Conservation (phyloP, 37 sponge, comb jelly and placozoan genomes). For the Eunapius fragilis region DNA sequence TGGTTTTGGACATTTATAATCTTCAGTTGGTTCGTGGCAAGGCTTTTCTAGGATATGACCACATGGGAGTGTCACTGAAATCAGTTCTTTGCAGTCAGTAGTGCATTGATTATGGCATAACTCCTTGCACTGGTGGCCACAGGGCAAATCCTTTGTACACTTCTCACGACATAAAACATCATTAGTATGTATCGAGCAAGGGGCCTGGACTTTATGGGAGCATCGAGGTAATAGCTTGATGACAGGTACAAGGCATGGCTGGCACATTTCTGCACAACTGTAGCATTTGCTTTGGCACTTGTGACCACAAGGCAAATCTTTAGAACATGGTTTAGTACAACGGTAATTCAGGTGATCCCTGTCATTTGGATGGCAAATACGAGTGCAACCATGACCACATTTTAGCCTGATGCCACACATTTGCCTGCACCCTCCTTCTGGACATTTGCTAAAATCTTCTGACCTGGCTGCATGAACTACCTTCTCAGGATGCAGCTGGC, state of each 20-base stretch:
- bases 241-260: conserved; percentile 59
- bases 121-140: too few species aligned
- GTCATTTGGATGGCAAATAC: conserved; percentile 76
- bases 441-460: conserved; percentile 73
- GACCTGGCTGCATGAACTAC: neutral
- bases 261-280: conserved; percentile 45
- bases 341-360: conserved; percentile 48
- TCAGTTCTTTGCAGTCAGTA: too few species aligned
- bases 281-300: conserved; percentile 66
- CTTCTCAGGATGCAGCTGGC: conserved; percentile 73
- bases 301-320: conserved; percentile 74
- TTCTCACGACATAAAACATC: too few species aligned
- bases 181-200: conserved; percentile 38
- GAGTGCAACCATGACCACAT: conserved; percentile 82
- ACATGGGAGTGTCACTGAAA: too few species aligned
- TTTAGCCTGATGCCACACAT: conserved; percentile 52
- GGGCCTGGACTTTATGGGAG: conserved; percentile 41
- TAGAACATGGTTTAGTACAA: conserved; percentile 68
- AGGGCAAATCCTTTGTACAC: too few species aligned
- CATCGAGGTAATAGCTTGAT: conserved; percentile 52
- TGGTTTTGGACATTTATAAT: conserved; percentile 37
- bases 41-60: too few species aligned
- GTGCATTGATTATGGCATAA: too few species aligned
- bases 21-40: neutral
- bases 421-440: conserved; percentile 82